Percentiles rank a stretch among this genome's conserved stretches.
Evolutionary conservation across 2,797 vertebrate genomes (phyloP).

Genomic region (Kryptopterus vitreolus): DNA sequence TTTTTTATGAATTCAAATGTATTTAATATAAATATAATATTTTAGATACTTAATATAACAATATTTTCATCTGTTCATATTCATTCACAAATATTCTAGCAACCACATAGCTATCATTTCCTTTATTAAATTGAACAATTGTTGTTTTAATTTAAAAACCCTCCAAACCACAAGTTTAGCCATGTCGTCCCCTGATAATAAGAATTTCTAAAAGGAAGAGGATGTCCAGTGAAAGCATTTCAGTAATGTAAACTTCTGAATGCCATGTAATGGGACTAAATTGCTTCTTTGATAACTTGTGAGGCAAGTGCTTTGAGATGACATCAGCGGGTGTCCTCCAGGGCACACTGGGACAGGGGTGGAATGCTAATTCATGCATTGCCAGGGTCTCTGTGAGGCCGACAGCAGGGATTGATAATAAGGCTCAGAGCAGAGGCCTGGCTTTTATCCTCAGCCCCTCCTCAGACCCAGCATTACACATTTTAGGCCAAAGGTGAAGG

Average conservation of each 20-base stretch:
- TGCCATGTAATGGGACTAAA: slow-evolving; percentile 60
- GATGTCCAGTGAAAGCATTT: slow-evolving; percentile 50
- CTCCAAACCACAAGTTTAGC: slow-evolving; percentile 27
- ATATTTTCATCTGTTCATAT: not conserved
- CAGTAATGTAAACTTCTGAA: slow-evolving; percentile 58
- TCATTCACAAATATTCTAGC: not conserved
- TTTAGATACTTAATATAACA: no score
- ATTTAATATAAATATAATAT: no score
- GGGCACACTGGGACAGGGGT: slow-evolving; percentile 46
- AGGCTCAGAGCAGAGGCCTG: slow-evolving; percentile 17
- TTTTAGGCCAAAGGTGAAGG: slow-evolving; percentile 42
- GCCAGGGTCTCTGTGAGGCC: slow-evolving; percentile 47
- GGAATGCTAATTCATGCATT: slow-evolving; percentile 53
- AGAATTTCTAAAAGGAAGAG: slow-evolving; percentile 43
- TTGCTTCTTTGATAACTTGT: slow-evolving; percentile 70
- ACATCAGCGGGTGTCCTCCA: slow-evolving; percentile 54
- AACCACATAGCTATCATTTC: not conserved
- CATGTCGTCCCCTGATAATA: slow-evolving; percentile 6
- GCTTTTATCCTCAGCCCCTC: slow-evolving; percentile 39
- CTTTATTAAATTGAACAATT: slow-evolving; percentile 16
- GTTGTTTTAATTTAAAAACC: not conserved
- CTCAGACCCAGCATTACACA: slow-evolving; percentile 27
- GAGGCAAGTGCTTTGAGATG: slow-evolving; percentile 59
- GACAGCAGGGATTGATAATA: slow-evolving; percentile 28
- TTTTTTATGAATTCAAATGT: not conserved